phyloP scores from a whole-genome alignment of 2,888 invertebrate genomes.

The Clusia tigrina region DNA sequence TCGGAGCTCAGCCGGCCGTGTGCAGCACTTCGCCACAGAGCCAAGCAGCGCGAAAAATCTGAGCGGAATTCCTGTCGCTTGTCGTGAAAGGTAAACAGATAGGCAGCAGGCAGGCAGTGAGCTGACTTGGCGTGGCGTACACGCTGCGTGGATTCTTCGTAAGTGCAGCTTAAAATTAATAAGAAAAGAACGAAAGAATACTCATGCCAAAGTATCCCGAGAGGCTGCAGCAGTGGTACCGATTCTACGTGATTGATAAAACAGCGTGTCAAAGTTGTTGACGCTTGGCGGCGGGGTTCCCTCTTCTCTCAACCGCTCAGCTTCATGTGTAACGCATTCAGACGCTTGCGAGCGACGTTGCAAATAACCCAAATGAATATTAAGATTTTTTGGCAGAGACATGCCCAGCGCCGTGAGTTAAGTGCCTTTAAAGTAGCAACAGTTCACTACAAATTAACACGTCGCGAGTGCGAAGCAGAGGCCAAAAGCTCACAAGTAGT shows the following conservation, averaged over 20 bases:
- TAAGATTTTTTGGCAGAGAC: not conserved
- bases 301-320: not conserved
- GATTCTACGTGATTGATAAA: constrained; percentile 48
- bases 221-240: not conserved
- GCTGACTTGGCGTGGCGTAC: too few relatives aligned
- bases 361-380: not conserved
- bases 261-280: constrained; percentile 40
- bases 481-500: not conserved
- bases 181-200: not conserved
- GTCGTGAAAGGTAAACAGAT: not conserved
- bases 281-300: constrained; percentile 34
- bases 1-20: too few relatives aligned
- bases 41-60: not conserved
- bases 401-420: not conserved
- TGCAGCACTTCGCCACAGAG: not conserved
- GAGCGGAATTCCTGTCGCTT: constrained; percentile 6
- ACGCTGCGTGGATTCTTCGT: not conserved
- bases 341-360: not conserved
- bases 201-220: not conserved
- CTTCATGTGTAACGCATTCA: not conserved
- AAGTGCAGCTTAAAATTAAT: not conserved
- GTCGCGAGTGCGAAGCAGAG: constrained; percentile 11
- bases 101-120: too few relatives aligned
- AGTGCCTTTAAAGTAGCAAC: constrained; percentile 4
- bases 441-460: constrained; percentile 19